A percentile compares a stretch with the other conserved stretches of the same genome.
These are phyloP conservation scores for Euphydryas editha DNA, from an alignment of 2,888 invertebrate genomes.

Conservation along the genomic window DNA sequence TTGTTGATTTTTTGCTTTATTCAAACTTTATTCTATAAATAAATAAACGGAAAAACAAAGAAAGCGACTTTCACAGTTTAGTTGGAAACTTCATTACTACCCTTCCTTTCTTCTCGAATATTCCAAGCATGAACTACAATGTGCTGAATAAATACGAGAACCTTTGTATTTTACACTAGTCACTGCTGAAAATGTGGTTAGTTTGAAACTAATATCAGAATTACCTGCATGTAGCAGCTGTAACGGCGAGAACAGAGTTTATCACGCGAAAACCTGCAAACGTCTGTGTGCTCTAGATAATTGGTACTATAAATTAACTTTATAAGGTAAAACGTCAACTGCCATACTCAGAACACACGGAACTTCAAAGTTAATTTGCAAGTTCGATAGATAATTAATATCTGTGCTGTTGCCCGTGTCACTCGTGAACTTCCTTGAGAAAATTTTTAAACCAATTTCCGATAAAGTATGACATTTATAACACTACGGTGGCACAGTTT, in stretches of 20 bases:
- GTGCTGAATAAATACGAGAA: slow-evolving; percentile 16
- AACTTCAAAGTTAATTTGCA: slow-evolving; percentile 76
- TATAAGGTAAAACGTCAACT: slow-evolving; percentile 57
- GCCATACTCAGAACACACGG: slow-evolving; percentile 67
- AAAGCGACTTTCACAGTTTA: slow-evolving; percentile 3
- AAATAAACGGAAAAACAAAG: slow-evolving; percentile 5
- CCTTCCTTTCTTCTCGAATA: slow-evolving; percentile 7
- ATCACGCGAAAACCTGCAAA: slow-evolving; percentile 45
- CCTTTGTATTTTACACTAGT: slow-evolving; percentile 19
- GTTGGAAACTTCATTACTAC: slow-evolving; percentile 15
- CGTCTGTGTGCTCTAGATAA: slow-evolving; percentile 53
- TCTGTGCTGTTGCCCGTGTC: slow-evolving; percentile 39
- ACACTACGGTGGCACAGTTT: not conserved
- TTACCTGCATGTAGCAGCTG: slow-evolving; percentile 35
- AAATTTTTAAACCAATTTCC: slow-evolving; percentile 12
- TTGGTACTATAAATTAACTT: slow-evolving; percentile 66
- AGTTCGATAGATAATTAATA: slow-evolving; percentile 74
- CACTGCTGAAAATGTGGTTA: slow-evolving; percentile 31
- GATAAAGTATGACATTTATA: slow-evolving; percentile 1
- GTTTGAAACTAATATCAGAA: slow-evolving; percentile 35
- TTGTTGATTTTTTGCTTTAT: not conserved
- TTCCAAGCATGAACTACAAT: slow-evolving; percentile 7
- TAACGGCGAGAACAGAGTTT: slow-evolving; percentile 34
- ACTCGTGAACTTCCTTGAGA: slow-evolving; percentile 21
- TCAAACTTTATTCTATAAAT: slow-evolving; percentile 3